Percentiles rank a stretch among this genome's conserved stretches.
Conservation (phyloP, 2,888 invertebrate genomes). For the Cataglyphis cursor region DNA sequence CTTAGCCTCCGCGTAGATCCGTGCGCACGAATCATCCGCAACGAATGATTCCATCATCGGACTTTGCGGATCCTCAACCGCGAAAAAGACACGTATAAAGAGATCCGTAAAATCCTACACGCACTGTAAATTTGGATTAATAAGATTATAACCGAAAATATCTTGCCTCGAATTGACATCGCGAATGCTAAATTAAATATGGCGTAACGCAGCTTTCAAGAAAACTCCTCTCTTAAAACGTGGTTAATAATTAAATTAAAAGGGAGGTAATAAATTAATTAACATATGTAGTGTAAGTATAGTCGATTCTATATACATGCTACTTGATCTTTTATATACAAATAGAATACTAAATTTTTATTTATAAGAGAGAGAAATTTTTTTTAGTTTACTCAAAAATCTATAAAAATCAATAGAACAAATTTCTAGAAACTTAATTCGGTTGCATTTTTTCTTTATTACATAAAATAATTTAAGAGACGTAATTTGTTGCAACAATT, state of each 20-base stretch:
- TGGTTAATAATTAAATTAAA: background rate
- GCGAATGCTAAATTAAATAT: background rate
- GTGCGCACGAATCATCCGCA: conserved; percentile 30
- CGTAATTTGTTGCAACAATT: background rate
- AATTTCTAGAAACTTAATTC: background rate
- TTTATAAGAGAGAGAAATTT: background rate
- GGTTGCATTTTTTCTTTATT: background rate
- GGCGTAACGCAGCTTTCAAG: background rate
- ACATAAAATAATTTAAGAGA: background rate
- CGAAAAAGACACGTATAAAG: background rate
- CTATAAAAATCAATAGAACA: background rate
- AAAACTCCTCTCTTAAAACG: background rate
- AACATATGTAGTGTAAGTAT: background rate
- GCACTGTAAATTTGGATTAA: background rate
- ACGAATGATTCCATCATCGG: conserved; percentile 32
- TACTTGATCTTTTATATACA: background rate
- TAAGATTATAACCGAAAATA: background rate
- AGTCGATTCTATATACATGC: background rate
- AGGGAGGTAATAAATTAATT: conserved; percentile 1
- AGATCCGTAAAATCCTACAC: conserved; percentile 10
- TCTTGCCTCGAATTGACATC: background rate
- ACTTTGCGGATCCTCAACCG: conserved; percentile 12
- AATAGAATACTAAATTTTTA: background rate
- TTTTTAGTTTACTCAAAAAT: background rate
- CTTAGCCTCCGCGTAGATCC: conserved; percentile 68